Evolutionary conservation across 2,888 invertebrate genomes (phyloP), one percentile per base, ranked within the genome.

Genomic region (Emmelina monodactyla): DNA sequence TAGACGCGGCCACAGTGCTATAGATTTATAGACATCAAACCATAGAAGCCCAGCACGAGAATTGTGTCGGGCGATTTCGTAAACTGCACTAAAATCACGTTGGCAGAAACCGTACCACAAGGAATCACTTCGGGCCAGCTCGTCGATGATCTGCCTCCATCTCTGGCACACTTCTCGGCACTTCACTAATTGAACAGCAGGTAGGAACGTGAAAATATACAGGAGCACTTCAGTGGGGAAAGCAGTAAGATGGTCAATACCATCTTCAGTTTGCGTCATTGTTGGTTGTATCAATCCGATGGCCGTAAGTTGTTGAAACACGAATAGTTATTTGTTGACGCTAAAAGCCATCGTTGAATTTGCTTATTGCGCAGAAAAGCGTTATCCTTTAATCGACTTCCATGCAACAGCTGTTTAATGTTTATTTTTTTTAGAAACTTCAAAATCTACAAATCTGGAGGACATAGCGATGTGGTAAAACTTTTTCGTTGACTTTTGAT

Each of bases 81-180:
- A 67, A 1, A 60, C 35, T 0, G 40, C 37, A 0, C 34, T 38
- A 16, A 53, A 78, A 13, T 78, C 70, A 0, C 22, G 30, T 35
- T 42, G 41, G 37, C 73, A 73, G 30, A 58, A 42, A 6, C 39
- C 37, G 4, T 38, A 37, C 78, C 78, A 78, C 6, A 65, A 33
- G 1, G 25, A 33, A 3, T 67, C 62, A 14, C 49, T 54, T 16
- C 40, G 41, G 0, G 44, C 33, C 1, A 70, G 22, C 2, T 43
- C 49, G 37, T 76, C 73, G 12, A 72, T 50, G n/a, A 70, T 54
- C 2, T 47, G 40, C 25, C 50, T 60, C 65, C 73, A 75, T 41
- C 63, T 50, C 0, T 22, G 7, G 34, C 70, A 68, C 0, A 76
- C 65, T 43, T 47, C 51, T 2, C 75, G 66, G 31, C 61, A 65